Conservation (phyloP, 2,797 vertebrate species). For the Neoniphon sammara region DNA sequence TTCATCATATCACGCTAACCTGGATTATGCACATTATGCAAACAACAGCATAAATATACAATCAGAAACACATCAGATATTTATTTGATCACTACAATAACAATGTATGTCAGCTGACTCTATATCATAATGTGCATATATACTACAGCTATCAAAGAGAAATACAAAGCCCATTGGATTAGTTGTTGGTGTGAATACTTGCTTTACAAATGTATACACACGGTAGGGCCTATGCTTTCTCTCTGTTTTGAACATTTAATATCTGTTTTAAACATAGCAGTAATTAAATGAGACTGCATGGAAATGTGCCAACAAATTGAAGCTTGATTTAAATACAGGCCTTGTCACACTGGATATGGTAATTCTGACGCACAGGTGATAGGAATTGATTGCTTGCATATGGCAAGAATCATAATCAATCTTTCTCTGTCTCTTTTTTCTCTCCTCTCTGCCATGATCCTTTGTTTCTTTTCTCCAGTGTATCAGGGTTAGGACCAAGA, state of each 20-base stretch:
- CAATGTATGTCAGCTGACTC: constrained; percentile 2
- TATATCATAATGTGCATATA: constrained; percentile 3
- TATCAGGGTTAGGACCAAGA: constrained; percentile 85
- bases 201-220: constrained; percentile 55
- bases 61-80: neutral
- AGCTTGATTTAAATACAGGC: constrained; percentile 69
- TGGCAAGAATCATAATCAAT: constrained; percentile 77
- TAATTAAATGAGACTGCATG: constrained; percentile 58
- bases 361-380: constrained; percentile 69
- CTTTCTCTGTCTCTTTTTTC: constrained; percentile 66
- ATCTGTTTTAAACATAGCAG: constrained; percentile 51
- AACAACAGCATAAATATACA: neutral
- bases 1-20: neutral
- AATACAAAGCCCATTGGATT: constrained; percentile 57
- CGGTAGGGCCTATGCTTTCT: constrained; percentile 51
- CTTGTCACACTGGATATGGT: constrained; percentile 71
- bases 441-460: constrained; percentile 75
- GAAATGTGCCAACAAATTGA: constrained; percentile 58
- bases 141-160: constrained; percentile 28
- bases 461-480: constrained; percentile 82
- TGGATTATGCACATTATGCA: constrained; percentile 7
- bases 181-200: constrained; percentile 37
- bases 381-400: constrained; percentile 72
- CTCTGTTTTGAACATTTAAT: constrained; percentile 48
- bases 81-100: neutral